phyloP scores from a whole-genome alignment of 2,113 vertebrate genomes.

The Python bivittatus region DNA sequence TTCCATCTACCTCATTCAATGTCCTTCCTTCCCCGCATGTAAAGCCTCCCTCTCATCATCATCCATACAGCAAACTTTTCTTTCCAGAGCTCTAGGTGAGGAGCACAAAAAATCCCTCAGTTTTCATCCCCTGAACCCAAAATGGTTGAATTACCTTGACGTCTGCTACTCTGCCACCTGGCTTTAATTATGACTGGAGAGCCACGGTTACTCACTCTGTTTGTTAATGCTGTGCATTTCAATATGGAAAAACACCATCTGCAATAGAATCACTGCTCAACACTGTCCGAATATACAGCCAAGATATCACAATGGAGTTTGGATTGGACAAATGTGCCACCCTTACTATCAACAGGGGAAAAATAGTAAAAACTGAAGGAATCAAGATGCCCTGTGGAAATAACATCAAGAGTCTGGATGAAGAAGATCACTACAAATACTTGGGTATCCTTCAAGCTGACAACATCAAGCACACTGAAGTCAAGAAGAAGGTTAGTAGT shows the following conservation, averaged over 20 bases:
- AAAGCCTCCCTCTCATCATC: constrained; percentile 19
- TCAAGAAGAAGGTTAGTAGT: too few species aligned
- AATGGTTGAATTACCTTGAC: not conserved
- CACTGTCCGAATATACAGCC: too few species aligned
- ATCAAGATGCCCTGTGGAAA: too few species aligned
- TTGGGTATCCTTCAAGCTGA: too few species aligned
- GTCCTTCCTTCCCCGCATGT: constrained; percentile 41
- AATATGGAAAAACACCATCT: not conserved
- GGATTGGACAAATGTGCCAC: too few species aligned
- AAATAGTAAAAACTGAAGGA: too few species aligned
- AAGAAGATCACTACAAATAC: too few species aligned
- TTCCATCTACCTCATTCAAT: fast-evolving
- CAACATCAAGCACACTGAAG: too few species aligned
- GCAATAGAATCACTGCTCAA: too few species aligned
- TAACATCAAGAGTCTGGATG: too few species aligned
- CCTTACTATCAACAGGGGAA: too few species aligned
- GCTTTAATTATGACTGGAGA: not conserved
- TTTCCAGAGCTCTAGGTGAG: not conserved
- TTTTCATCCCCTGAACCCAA: not conserved
- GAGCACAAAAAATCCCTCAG: not conserved
- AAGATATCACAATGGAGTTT: too few species aligned
- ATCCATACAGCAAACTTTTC: not conserved
- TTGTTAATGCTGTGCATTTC: not conserved
- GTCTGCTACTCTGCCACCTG: not conserved
- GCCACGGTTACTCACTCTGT: not conserved